Percentiles rank a stretch among this genome's conserved stretches.
Evolutionary conservation across 2,888 invertebrate species (phyloP).

Genomic region (Nezara viridula): DNA sequence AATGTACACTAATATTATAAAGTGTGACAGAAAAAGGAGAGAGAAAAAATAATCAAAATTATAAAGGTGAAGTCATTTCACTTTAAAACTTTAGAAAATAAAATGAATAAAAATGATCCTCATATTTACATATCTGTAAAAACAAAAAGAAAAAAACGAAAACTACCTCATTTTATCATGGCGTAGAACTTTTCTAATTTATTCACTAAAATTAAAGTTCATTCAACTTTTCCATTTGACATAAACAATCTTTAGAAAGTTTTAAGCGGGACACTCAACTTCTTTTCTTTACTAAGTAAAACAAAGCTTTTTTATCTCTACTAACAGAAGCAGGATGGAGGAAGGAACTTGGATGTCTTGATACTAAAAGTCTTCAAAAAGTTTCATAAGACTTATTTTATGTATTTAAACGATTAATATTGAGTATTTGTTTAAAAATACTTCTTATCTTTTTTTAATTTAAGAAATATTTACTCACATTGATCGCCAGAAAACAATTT

Average conservation of each 20-base stretch:
- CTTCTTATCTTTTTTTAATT: no score
- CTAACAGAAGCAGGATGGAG: neutral
- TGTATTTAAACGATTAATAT: neutral
- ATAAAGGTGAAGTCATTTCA: neutral
- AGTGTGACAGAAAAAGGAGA: neutral
- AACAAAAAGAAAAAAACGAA: neutral
- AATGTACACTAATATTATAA: neutral
- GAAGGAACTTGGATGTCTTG: neutral
- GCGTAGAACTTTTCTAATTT: conserved; percentile 14
- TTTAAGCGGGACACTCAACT: conserved; percentile 10
- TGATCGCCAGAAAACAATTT: no score
- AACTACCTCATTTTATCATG: neutral
- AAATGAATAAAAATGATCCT: conserved; percentile 18
- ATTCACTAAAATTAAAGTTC: conserved; percentile 31
- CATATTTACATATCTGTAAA: conserved; percentile 20
- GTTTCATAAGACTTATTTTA: neutral
- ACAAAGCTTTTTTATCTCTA: conserved; percentile 31
- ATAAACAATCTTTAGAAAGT: conserved; percentile 41
- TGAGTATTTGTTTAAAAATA: neutral
- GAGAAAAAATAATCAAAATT: neutral
- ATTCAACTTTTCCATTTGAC: conserved; percentile 38
- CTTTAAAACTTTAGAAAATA: neutral
- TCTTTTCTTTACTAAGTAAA: conserved; percentile 29
- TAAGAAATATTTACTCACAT: no score
- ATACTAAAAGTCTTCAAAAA: neutral